phyloP scores from a whole-genome alignment of 2,113 vertebrate genomes.

The Lonchura striata region DNA sequence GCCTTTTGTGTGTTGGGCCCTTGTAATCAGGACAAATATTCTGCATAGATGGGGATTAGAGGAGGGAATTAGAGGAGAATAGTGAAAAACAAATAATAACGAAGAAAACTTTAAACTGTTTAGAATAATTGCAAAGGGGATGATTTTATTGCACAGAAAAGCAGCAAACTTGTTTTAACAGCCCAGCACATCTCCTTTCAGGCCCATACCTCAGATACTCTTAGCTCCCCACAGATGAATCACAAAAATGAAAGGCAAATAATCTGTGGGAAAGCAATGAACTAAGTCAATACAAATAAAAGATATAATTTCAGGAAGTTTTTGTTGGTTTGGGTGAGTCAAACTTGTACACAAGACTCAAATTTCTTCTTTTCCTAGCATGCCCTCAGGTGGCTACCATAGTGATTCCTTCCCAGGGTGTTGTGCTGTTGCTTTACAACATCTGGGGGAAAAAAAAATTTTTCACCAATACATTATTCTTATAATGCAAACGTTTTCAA shows the following conservation, averaged over 20 bases:
- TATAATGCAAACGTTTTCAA: not conserved
- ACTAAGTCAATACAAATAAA: not conserved
- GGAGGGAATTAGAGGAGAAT: not conserved
- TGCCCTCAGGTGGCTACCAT: not conserved
- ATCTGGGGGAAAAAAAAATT: not conserved
- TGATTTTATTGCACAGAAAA: not conserved
- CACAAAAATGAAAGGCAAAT: not conserved
- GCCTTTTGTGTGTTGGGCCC: not conserved
- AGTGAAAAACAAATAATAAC: not conserved
- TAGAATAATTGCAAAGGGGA: not conserved
- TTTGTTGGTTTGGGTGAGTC: not conserved
- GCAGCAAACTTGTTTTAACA: not conserved
- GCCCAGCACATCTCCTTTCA: not conserved
- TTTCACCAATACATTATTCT: not conserved
- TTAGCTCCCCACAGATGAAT: not conserved
- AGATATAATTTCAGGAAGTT: not conserved
- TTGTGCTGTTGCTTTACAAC: not conserved
- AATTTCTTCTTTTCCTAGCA: not conserved
- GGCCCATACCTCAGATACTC: accelerated
- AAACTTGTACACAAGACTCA: not conserved
- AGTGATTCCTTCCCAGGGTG: not conserved
- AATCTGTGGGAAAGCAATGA: not conserved
- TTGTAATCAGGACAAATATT: not conserved
- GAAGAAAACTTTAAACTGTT: not conserved
- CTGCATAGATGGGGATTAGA: not conserved